Evolutionary conservation across 2,888 invertebrate genomes (phyloP).

Genomic region (Bugula neritina): DNA sequence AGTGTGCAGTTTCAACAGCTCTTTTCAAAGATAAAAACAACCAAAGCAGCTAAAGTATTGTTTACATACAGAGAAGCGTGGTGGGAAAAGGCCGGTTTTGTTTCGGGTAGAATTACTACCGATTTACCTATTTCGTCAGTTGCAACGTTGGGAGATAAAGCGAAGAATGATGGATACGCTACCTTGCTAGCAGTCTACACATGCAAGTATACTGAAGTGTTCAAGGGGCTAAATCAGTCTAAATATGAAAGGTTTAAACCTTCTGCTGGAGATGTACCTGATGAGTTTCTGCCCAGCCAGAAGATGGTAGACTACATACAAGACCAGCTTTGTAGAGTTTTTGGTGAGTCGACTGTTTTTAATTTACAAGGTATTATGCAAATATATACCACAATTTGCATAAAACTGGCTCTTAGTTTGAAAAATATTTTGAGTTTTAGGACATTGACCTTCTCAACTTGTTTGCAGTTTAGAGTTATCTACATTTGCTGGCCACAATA

Average conservation of each 20-base stretch:
- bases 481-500: too few species aligned
- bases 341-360: constrained; percentile 11
- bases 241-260: not conserved
- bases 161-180: not conserved
- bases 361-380: too few species aligned
- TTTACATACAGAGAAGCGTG: not conserved
- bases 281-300: not conserved
- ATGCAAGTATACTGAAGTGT: not conserved
- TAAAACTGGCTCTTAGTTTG: too few species aligned
- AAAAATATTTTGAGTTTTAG: too few species aligned
- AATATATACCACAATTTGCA: too few species aligned
- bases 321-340: not conserved
- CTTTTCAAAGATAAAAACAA: not conserved
- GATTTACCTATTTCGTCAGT: not conserved
- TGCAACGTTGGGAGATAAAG: not conserved
- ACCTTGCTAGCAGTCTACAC: not conserved
- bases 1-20: not conserved
- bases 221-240: not conserved
- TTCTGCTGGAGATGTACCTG: not conserved
- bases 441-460: too few species aligned
- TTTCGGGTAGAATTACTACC: not conserved
- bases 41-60: not conserved
- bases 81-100: constrained; percentile 2
- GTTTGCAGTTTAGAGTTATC: too few species aligned
- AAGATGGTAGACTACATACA: not conserved